Evolutionary conservation across 2,797 vertebrate species (phyloP).

Genomic region (Coregonus sp.): DNA sequence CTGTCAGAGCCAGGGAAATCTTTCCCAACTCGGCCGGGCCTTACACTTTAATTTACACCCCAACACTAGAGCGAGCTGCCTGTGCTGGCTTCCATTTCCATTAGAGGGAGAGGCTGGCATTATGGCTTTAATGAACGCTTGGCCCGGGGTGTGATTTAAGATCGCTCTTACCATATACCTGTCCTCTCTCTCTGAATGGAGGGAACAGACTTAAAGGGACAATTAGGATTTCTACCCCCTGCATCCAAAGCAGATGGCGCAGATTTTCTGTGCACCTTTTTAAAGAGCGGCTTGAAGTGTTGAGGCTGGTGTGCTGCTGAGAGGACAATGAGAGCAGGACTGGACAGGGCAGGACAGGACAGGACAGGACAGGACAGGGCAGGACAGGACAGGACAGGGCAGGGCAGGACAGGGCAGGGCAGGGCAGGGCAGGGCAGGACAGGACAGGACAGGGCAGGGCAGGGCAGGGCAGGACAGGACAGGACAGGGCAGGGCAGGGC

Average conservation of each 20-base stretch:
- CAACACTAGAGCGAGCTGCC: conserved; percentile 46
- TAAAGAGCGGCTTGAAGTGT: conserved; percentile 45
- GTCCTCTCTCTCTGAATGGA: conserved; percentile 61
- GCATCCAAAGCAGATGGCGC: conserved; percentile 55
- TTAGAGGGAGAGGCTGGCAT: conserved; percentile 80
- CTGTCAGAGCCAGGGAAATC: conserved; percentile 79
- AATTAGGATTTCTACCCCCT: conserved; percentile 68
- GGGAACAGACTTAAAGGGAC: conserved; percentile 71
- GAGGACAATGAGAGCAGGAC: neutral
- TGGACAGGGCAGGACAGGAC: neutral
- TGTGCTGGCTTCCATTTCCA: conserved; percentile 77
- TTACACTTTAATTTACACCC: conserved; percentile 80
- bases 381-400: neutral
- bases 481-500: neutral
- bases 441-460: too few relatives aligned
- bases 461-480: neutral
- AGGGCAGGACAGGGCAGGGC: neutral
- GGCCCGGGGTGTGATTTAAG: conserved; percentile 76
- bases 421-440: too few relatives aligned
- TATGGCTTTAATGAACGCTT: conserved; percentile 82
- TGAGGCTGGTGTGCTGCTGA: neutral
- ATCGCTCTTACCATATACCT: conserved; percentile 69
- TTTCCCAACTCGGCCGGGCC: conserved; percentile 67
- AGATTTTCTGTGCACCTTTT: conserved; percentile 50
- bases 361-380: accelerated